Conservation (phyloP, 2,113 vertebrate species). For the Collichthys lucidus region DNA sequence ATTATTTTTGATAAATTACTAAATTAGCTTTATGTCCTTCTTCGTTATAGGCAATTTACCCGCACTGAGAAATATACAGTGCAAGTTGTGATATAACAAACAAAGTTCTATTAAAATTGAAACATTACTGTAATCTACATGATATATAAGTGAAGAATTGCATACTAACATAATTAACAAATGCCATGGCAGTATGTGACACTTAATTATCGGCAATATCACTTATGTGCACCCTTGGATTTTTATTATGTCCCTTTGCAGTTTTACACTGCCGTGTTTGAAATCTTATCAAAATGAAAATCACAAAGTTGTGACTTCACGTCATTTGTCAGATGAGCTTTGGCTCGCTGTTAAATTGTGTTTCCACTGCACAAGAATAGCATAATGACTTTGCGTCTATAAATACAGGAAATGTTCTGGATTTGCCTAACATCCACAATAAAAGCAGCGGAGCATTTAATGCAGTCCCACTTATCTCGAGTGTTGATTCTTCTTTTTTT, state of each 20-base stretch:
- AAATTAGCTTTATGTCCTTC: neutral
- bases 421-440: slow-evolving; percentile 61
- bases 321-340: slow-evolving; percentile 57
- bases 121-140: neutral
- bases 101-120: neutral
- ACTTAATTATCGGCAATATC: neutral
- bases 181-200: neutral
- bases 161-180: neutral
- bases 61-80: neutral
- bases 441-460: slow-evolving; percentile 63
- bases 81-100: neutral
- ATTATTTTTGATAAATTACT: neutral
- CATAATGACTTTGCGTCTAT: slow-evolving; percentile 64
- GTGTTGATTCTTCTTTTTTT: slow-evolving; percentile 32
- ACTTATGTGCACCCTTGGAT: slow-evolving; percentile 4
- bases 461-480: slow-evolving; percentile 53
- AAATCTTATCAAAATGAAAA: slow-evolving; percentile 34
- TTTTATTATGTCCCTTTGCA: slow-evolving; percentile 14
- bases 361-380: slow-evolving; percentile 45
- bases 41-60: neutral
- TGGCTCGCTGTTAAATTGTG: slow-evolving; percentile 53
- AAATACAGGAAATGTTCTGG: slow-evolving; percentile 66
- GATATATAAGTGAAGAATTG: neutral
- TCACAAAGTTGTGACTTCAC: slow-evolving; percentile 19
- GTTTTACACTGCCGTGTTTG: slow-evolving; percentile 31